Evolutionary conservation across 2,888 invertebrate genomes (phyloP).

Genomic region (Notocelia uddmanniana): DNA sequence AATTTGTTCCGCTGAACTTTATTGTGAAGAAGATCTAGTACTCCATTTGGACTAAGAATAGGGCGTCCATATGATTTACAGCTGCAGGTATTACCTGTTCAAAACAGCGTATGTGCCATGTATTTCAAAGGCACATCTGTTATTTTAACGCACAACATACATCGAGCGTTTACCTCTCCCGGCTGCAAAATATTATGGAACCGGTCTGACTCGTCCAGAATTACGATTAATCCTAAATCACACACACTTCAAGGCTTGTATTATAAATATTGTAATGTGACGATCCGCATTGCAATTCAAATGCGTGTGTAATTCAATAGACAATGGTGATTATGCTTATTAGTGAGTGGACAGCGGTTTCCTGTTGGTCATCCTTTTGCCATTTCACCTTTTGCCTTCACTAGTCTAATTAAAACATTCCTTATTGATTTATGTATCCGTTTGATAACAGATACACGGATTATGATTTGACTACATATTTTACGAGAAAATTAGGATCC

Average conservation of each 20-base stretch:
- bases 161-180: constrained; percentile 62
- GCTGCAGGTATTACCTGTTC: constrained; percentile 42
- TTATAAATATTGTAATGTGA: constrained; percentile 32
- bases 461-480: neutral
- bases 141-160: constrained; percentile 43
- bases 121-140: constrained; percentile 23
- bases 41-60: constrained; percentile 40
- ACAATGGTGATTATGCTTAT: constrained; percentile 61
- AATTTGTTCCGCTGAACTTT: constrained; percentile 31
- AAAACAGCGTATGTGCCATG: constrained; percentile 25
- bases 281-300: constrained; percentile 48
- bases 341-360: constrained; percentile 64
- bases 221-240: constrained; percentile 66
- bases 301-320: constrained; percentile 52
- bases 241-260: constrained; percentile 19
- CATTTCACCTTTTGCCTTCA: constrained; percentile 63
- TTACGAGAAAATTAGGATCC: neutral
- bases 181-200: constrained; percentile 64
- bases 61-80: constrained; percentile 60
- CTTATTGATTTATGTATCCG: neutral
- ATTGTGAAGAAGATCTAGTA: constrained; percentile 40
- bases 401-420: neutral
- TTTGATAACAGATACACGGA: neutral
- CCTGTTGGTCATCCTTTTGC: constrained; percentile 67
- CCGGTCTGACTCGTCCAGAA: constrained; percentile 78